Evolutionary conservation across 1,140 invertebrate genomes (phyloP).

Genomic region (Doryteuthis pealeii): DNA sequence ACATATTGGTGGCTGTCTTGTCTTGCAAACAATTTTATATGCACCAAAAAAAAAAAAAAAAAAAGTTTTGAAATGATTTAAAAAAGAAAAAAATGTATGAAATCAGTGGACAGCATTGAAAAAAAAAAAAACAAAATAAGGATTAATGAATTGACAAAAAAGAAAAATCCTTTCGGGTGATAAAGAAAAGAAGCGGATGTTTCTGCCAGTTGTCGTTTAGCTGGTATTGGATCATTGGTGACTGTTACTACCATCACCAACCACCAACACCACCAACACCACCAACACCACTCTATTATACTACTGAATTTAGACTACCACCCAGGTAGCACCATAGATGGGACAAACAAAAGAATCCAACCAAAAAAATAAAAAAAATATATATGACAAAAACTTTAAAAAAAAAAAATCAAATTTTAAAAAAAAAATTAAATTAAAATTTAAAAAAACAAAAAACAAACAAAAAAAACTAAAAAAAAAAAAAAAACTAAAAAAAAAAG

Average conservation of each 20-base stretch:
- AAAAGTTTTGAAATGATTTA: background rate
- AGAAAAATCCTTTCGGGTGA: no score
- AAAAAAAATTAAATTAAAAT: background rate
- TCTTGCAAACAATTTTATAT: no score
- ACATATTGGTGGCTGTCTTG: no score
- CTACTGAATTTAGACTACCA: no score
- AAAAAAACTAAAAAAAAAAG: background rate
- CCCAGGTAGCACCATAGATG: no score
- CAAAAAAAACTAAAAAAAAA: background rate
- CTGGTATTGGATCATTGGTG: background rate
- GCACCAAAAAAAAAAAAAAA: no score
- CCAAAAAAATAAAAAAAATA: no score
- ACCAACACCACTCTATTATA: no score
- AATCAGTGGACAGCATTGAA: background rate
- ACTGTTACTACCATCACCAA: background rate
- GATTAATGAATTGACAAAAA: background rate
- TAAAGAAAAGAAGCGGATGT: no score
- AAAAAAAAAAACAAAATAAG: no score
- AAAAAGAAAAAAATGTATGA: constrained; percentile 14
- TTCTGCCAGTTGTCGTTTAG: no score
- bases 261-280: background rate
- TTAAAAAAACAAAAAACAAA: background rate
- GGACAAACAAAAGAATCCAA: no score
- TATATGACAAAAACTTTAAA: background rate
- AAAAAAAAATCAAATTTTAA: background rate